phyloP scores from a whole-genome alignment of 2,888 invertebrate genomes.

The Lasioglossum lativentre region DNA sequence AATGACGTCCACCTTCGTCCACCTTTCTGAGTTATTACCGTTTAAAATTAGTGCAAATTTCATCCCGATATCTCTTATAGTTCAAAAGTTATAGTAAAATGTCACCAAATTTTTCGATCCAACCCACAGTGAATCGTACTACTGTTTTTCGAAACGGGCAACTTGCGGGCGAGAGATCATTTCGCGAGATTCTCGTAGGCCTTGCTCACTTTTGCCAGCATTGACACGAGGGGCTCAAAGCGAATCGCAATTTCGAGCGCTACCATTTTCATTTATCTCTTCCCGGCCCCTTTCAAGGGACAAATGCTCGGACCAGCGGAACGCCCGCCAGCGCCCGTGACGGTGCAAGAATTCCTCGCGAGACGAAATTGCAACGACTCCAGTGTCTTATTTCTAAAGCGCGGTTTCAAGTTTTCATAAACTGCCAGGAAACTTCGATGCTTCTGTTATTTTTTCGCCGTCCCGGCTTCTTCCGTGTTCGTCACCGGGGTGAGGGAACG shows the following conservation, averaged over 20 bases:
- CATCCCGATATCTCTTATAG: too few species aligned
- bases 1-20: too few species aligned
- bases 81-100: too few species aligned
- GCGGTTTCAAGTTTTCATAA: background rate
- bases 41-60: too few species aligned
- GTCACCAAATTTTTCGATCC: too few species aligned
- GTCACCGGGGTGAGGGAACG: background rate
- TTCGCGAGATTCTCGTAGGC: background rate
- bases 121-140: too few species aligned
- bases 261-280: background rate
- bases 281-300: background rate
- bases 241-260: background rate
- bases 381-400: background rate
- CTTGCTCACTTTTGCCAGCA: background rate
- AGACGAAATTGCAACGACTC: background rate
- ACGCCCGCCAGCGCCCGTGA: background rate
- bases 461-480: background rate
- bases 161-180: background rate
- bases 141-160: background rate
- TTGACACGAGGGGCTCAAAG: background rate
- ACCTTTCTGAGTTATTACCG: too few species aligned
- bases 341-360: background rate
- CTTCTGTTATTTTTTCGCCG: background rate
- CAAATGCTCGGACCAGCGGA: background rate
- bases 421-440: background rate